Evolutionary conservation across 2,113 vertebrate genomes (phyloP), one percentile per base, ranked within the genome.

Genomic region (Aleadryas rufinucha): DNA sequence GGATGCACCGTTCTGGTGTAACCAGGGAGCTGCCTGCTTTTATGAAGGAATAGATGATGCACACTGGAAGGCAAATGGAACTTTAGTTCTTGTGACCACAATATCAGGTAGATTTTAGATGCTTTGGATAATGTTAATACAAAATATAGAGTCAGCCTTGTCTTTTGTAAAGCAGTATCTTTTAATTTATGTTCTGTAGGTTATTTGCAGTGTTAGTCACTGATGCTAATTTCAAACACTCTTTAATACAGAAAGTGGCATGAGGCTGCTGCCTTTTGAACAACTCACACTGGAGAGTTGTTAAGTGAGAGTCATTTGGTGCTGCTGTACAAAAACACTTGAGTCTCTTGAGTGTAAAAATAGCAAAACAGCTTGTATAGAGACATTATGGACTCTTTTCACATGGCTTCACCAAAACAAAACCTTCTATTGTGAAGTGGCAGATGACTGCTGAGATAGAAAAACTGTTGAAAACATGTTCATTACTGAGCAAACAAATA

Each of bases 1-100:
- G 68, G 84, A 78, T 1, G 98, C 98, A 5, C 99, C 99, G 0
- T 99, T 99, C 96, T 99, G 99, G 99, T 99, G 99, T 97, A 99
- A 99, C 96, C 99, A 99, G 93, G 99, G 99, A 44, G 99, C 99
- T n/a, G 99, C 99, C 59, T 99, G 99, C 97, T 99, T 99, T 97
- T 99, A 97, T 92, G 98, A 99, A 91, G 99, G 99, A 90, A 99
- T 99, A 82, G 99, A 99, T 91, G 99, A 99, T 83, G 33, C 87
- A 13, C 99, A 99, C 97, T 99, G 99, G 99, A 98, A 98, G 53
- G 98, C 99, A 97, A 99, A 99, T 42, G 99, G 99, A 68, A 99
- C 99, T 7, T 96, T 99, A 96, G 98, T 99, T 96, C 98, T 98
- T 26, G 89, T 99, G 52, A 98, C 98, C 82, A 98, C 98, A 72